Conservation (phyloP, 2,113 vertebrate species). For the Apodemus sylvaticus region DNA sequence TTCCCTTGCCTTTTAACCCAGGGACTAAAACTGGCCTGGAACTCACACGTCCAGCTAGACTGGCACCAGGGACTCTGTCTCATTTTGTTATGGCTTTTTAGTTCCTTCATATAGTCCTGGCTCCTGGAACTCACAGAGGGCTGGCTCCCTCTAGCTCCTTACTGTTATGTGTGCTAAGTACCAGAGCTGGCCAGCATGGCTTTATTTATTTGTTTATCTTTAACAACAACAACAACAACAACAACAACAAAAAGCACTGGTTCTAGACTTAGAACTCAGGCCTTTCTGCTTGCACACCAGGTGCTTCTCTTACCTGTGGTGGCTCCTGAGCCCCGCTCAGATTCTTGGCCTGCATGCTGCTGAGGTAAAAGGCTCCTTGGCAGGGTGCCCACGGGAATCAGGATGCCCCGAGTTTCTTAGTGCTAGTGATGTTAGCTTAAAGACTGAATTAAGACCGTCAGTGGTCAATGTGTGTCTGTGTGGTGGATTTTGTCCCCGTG, state of each 20-base stretch:
- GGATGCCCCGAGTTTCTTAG: too few species aligned
- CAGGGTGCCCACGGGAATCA: not conserved
- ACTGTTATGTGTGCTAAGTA: not conserved
- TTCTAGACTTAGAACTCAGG: not conserved
- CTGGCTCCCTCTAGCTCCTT: not conserved
- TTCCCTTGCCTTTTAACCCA: not conserved
- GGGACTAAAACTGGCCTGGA: not conserved
- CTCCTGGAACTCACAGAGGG: not conserved
- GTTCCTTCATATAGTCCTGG: not conserved
- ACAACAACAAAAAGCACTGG: not conserved
- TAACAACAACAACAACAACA: not conserved
- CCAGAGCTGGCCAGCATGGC: not conserved
- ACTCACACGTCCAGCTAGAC: not conserved
- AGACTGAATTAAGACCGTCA: not conserved
- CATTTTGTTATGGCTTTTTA: not conserved
- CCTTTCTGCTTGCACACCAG: not conserved
- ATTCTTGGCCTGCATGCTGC: not conserved
- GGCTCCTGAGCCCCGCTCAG: not conserved
- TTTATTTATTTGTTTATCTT: not conserved
- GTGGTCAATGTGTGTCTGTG: not conserved
- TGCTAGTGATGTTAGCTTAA: not conserved
- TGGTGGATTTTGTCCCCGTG: not conserved
- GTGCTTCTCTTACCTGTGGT: not conserved
- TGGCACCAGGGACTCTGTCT: not conserved
- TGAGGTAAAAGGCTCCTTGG: too few species aligned